These are phyloP conservation scores for human DNA, from an alignment of 2,113 vertebrate genomes.

Conservation along the genomic window DNA sequence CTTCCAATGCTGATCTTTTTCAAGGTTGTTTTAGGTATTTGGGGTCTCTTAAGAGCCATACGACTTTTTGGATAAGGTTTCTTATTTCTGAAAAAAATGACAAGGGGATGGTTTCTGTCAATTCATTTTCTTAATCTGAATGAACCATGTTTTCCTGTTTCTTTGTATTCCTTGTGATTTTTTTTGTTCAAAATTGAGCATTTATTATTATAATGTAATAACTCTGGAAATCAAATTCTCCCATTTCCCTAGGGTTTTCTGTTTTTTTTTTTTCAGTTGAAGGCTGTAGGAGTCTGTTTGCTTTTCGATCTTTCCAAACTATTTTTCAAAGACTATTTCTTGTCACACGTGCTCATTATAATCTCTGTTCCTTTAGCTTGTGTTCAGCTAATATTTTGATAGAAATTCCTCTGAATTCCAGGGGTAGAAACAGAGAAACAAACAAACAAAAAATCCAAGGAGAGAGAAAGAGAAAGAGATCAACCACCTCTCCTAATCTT, in stretches of 20 bases:
- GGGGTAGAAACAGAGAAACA: background rate
- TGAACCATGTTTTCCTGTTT: background rate
- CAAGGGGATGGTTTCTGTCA: background rate
- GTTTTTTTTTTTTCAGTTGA: background rate
- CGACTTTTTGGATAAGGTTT: background rate
- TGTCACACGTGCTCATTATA: background rate
- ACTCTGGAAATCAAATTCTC: background rate
- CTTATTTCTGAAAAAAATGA: background rate
- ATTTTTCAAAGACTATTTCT: background rate
- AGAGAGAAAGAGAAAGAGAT: background rate
- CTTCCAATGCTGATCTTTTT: background rate
- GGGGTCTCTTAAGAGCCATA: background rate
- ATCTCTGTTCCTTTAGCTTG: constrained; percentile 15
- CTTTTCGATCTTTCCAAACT: background rate
- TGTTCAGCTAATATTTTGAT: constrained; percentile 19
- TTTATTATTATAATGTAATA: background rate
- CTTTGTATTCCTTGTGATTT: background rate
- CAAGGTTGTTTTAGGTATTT: background rate
- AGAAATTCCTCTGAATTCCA: background rate
- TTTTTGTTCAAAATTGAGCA: background rate
- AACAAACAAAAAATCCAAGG: background rate
- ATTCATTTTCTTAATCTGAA: background rate
- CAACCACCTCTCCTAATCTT: background rate
- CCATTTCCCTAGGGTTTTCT: background rate
- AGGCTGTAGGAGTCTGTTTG: background rate